Base-by-base conservation (phyloP, 2,113 vertebrate species). In the Gambusia holbrooki region DNA sequence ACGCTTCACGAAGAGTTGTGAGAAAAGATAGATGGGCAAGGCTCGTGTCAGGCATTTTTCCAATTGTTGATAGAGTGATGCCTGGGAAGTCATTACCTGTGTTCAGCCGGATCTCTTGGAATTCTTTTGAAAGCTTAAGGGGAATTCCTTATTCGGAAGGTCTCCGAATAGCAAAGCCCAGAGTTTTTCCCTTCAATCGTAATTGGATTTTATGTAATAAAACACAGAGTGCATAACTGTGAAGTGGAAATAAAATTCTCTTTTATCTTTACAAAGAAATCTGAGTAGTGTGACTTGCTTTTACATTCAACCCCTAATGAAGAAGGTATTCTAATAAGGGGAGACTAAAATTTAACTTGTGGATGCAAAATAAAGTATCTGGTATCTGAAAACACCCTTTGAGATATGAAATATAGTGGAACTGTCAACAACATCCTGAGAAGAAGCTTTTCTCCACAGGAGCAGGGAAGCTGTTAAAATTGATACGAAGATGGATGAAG, bases 11-110 rank as follows among this genome's bases (percentile, higher is more conserved):
- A 72, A 66, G 71, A 11, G 28, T 33, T 62, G 29, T 1, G 28
- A 28, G 19, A 40, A 58, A 69, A 76, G 82, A 82, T 58, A 51
- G 17, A 86, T 8, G 66, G 30, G 54, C 27, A 35, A 33, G 28
- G 40, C 15, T 77, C 37, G 14, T 69, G 35, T 14, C 1, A 27
- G 54, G 30, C 7, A 0, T 66, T 74, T 67, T 80, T 29, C 54
- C 51, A 58, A 17, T 58, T 58, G 51, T 58, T 71, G 29, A 22
- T 62, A 42, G 68, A 22, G 25, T 73, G 66, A 80, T 61, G 65
- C 71, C 54, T 82, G 27, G 71, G 79, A 83, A 62, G 79, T 40
- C 17, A 61, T 74, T 85, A 87, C 66, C 69, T 82, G 87, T 68
- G 62, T 45, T 48, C 27, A 61, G 71, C 25, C 45, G 69, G 79